Conservation (phyloP, 2,888 invertebrate genomes). For the Desoria tigrina region DNA sequence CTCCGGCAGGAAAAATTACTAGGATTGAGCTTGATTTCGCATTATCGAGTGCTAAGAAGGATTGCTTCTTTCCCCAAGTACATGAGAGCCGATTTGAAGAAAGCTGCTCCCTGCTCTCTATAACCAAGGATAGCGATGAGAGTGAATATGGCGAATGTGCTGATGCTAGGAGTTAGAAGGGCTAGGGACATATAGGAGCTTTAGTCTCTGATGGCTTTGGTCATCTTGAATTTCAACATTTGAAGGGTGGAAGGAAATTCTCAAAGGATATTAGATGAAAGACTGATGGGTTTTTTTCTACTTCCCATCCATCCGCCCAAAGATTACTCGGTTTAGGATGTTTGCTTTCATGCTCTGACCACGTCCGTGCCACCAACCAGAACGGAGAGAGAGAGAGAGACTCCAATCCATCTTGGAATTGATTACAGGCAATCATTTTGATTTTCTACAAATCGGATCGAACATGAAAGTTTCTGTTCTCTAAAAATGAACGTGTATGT, state of each 20-base stretch:
- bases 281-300: constrained; percentile 38
- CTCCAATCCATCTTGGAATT: constrained; percentile 39
- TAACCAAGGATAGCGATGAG: too few relatives aligned
- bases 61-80: constrained; percentile 11
- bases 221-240: constrained; percentile 42
- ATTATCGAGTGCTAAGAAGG: constrained; percentile 35
- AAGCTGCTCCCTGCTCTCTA: too few relatives aligned
- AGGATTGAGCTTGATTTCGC: constrained; percentile 41
- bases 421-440: constrained; percentile 48
- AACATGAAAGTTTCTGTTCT: constrained; percentile 23
- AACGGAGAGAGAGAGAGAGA: constrained; percentile 8
- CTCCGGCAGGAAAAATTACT: constrained; percentile 5
- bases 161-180: too few relatives aligned
- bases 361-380: background rate
- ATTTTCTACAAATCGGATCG: constrained; percentile 36
- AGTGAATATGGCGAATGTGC: too few relatives aligned
- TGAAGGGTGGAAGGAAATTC: constrained; percentile 30
- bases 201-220: constrained; percentile 27
- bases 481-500: constrained; percentile 18
- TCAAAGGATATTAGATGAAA: constrained; percentile 39
- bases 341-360: constrained; percentile 21
- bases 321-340: constrained; percentile 14
- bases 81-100: background rate
- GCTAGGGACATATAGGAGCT: too few relatives aligned
- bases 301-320: constrained; percentile 25